These are phyloP conservation scores for Agrotis ipsilon DNA, from an alignment of 2,888 invertebrate genomes.

Conservation along the genomic window DNA sequence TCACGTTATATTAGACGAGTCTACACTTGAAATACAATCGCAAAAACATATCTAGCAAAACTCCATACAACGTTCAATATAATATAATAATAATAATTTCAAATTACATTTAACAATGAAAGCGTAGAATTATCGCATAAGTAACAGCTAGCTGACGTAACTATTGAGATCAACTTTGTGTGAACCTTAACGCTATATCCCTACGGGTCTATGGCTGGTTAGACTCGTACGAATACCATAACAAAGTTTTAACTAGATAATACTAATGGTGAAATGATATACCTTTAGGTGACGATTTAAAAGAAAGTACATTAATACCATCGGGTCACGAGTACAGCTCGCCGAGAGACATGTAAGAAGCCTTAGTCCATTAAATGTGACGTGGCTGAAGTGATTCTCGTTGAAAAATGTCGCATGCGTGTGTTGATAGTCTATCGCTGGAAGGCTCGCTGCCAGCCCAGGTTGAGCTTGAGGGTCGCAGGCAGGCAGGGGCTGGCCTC, in stretches of 20 bases:
- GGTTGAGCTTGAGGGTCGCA: conserved; percentile 85
- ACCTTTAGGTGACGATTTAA: conserved; percentile 62
- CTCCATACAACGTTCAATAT: conserved; percentile 80
- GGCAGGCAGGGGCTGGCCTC: conserved; percentile 88
- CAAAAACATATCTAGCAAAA: conserved; percentile 83
- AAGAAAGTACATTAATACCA: conserved; percentile 60
- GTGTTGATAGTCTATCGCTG: conserved; percentile 78
- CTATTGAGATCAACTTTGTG: conserved; percentile 72
- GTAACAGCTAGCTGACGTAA: conserved; percentile 74
- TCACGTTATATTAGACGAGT: conserved; percentile 69
- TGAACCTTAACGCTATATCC: conserved; percentile 73
- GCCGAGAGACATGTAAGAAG: conserved; percentile 48
- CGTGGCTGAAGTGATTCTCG: conserved; percentile 47
- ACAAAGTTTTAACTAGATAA: conserved; percentile 70
- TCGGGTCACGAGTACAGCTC: conserved; percentile 57
- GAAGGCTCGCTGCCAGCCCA: conserved; percentile 86
- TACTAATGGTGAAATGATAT: conserved; percentile 69
- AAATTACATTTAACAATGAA: conserved; percentile 88
- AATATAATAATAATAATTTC: conserved; percentile 78
- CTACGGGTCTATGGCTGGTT: conserved; percentile 88
- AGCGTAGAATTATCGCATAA: conserved; percentile 82
- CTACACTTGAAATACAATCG: conserved; percentile 76
- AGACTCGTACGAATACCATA: conserved; percentile 83
- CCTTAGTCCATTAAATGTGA: conserved; percentile 55
- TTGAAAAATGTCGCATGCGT: conserved; percentile 39